phyloP scores from a whole-genome alignment of 2,888 invertebrate species.

The Drosophila meridiana region DNA sequence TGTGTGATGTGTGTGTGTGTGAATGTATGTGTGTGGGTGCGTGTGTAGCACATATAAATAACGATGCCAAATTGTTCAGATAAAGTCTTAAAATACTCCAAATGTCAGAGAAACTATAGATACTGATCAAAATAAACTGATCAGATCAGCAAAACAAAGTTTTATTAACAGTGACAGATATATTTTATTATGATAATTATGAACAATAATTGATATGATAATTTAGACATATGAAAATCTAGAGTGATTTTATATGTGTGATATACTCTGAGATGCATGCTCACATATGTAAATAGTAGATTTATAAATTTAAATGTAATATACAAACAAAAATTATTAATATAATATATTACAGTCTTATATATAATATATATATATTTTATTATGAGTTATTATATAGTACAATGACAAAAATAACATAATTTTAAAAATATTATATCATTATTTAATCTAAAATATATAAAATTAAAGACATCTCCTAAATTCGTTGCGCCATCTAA shows the following conservation, averaged over 20 bases:
- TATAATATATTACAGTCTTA: neutral
- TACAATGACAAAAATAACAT: neutral
- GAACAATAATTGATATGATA: neutral
- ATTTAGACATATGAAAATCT: neutral
- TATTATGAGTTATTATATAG: neutral
- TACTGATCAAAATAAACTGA: neutral
- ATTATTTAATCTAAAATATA: neutral
- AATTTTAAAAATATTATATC: neutral
- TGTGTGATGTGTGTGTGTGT: neutral
- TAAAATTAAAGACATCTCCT: neutral
- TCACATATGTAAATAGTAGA: neutral
- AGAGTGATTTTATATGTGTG: neutral
- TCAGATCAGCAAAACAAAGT: neutral
- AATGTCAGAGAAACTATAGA: neutral
- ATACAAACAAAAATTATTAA: neutral
- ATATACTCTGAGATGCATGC: neutral
- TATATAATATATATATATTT: neutral
- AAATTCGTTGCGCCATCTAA: neutral
- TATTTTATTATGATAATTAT: neutral
- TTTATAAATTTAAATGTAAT: no score
- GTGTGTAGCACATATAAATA: conserved; percentile 16
- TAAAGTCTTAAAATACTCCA: conserved; percentile 11
- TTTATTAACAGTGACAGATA: neutral
- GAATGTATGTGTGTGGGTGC: conserved; percentile 4
- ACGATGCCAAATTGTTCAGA: conserved; percentile 23